Percentiles rank a stretch among this genome's conserved stretches.
Evolutionary conservation across 2,888 invertebrate species (phyloP).

Genomic region (Oxycera nigricornis): DNA sequence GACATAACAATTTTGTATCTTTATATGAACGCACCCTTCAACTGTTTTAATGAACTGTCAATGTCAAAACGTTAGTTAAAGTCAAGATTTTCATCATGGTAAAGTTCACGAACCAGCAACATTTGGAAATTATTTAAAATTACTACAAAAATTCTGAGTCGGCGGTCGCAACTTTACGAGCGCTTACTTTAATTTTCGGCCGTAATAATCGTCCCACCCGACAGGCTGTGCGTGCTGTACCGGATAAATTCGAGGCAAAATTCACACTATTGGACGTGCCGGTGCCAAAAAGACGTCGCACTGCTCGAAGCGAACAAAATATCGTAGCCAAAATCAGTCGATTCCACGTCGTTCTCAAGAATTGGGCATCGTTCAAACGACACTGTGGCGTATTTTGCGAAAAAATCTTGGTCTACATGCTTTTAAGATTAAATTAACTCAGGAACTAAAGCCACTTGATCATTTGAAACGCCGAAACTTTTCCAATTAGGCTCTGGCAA

Average conservation of each 20-base stretch:
- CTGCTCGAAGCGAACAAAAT: neutral
- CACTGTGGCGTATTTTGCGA: too few relatives aligned
- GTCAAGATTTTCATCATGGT: neutral
- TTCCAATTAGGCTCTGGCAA: neutral
- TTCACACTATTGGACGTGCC: neutral
- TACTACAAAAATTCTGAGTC: conserved; percentile 22
- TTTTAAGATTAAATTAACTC: conserved; percentile 3
- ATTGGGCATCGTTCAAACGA: too few relatives aligned
- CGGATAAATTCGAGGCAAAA: neutral
- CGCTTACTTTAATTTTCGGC: neutral
- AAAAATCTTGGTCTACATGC: neutral
- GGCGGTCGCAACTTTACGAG: conserved; percentile 28
- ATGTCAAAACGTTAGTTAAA: neutral
- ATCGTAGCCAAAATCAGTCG: neutral
- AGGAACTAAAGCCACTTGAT: conserved; percentile 12
- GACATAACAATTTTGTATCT: neutral
- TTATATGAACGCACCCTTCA: neutral
- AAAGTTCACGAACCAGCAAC: conserved; percentile 21
- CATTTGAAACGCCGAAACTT: conserved; percentile 14
- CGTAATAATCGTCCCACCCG: neutral
- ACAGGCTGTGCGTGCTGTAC: conserved; percentile 6
- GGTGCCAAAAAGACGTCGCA: neutral
- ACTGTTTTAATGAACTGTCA: too few relatives aligned
- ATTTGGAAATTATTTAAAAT: conserved; percentile 29
- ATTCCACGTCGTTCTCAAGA: too few relatives aligned